Evolutionary conservation across 2,888 invertebrate species (phyloP), one percentile per base, ranked within the genome.

Genomic region (Geotrupes spiniger): DNA sequence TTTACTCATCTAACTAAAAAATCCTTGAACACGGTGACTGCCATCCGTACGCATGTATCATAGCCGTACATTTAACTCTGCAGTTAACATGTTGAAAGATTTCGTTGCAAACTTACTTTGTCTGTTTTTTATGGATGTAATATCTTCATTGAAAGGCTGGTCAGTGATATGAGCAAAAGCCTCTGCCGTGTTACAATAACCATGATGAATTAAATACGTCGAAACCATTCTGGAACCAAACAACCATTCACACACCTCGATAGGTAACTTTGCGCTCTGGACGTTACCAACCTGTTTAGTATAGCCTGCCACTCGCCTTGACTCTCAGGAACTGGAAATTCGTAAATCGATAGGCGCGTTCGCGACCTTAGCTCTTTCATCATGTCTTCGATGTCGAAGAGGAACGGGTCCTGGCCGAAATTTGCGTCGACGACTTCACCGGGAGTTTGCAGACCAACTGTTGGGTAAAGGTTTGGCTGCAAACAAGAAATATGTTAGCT

Each of bases 361-460:
- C 89, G 84, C 58, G 86, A 83, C 65, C 89, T 82, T 74, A 95
- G 80, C 76, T 95, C 95, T 65, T 88, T 84, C 80, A 97, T 87
- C 88, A 97, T 95, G 70, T 95, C 94, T 73, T 93, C 91, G 63
- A 99, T 94, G 76, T 99, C 95, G 77, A 94, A 99, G 68, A 93
- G 85, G 76, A 99, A 99, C 11, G 96, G 96, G 65, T 87, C 85
- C 74, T 96, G 95, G 0, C 99, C 99, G 75, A 99, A 99, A 80
- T 99, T 99, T 1, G 96, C 96, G 75, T 97, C 96, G 43, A 97
- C 92, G 56, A 96, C 89, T 78, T 98, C 98, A 39, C 97, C 97
- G 5, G 97, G 95, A 28, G 97, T 98, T 78, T 99, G 99, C 49
- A 99, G 82, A 1, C 99, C 99, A 54, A 99, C 97, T 10, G 97